A percentile compares a stretch with the other conserved stretches of the same genome.
These are phyloP conservation scores for Cyprichromis sp. DNA, from an alignment of 2,113 vertebrate genomes.

Conservation along the genomic window DNA sequence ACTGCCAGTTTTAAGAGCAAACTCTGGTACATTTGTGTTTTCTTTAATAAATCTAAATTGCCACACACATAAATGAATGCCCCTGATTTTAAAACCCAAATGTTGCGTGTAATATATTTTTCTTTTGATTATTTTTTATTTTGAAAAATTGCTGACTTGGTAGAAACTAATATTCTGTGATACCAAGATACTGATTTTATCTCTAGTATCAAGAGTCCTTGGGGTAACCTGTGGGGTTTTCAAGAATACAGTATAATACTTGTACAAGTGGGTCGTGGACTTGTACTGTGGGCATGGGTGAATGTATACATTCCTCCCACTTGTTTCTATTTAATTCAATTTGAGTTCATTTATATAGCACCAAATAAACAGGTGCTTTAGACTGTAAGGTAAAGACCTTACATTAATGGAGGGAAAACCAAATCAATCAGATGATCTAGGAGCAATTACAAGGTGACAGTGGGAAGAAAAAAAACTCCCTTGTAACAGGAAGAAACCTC, in stretches of 20 bases:
- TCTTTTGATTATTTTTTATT: background rate
- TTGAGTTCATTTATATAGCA: background rate
- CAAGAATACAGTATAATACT: background rate
- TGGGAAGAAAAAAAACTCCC: background rate
- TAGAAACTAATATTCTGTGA: background rate
- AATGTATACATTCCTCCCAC: background rate
- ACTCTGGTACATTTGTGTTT: background rate
- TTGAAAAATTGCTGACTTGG: background rate
- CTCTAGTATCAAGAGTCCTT: background rate
- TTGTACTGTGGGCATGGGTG: background rate
- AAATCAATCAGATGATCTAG: background rate
- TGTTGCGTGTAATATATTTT: background rate
- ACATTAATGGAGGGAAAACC: background rate
- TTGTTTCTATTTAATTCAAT: background rate
- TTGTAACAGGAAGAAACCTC: background rate
- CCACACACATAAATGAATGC: background rate
- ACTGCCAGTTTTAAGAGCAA: background rate
- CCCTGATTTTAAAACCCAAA: background rate
- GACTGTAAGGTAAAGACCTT: background rate
- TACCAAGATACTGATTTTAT: background rate
- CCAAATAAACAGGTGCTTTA: background rate
- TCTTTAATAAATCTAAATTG: background rate
- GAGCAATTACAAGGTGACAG: background rate
- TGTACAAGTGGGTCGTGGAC: background rate
- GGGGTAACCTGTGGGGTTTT: background rate